Base-by-base conservation (phyloP, 2,888 invertebrate species). In the Campaea margaritaria region DNA sequence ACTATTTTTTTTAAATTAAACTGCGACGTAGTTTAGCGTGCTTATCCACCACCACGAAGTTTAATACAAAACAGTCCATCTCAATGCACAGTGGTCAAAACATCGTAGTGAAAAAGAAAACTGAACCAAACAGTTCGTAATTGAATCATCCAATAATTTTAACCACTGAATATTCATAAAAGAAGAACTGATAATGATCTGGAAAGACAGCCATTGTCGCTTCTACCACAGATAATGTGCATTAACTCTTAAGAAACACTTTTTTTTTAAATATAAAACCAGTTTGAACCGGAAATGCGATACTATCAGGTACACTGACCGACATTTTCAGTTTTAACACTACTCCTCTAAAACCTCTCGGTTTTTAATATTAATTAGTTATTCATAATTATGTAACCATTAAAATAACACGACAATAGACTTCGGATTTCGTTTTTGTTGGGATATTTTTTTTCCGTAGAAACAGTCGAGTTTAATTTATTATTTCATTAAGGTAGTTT, bases 231-330 rank as follows among this genome's bases (percentile, higher is more conserved):
- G 47, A 58, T 83, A 78, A 72, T 87, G 86, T 82, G 63, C 82
- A 82, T 62, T 60, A 69, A 70, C 74, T 76, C 78, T 81, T 77
- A 79, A 82, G 81, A 79, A 82, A 81, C 82, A 79, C 75, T 78
- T 82, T 89, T 84, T 87, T 86, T 83, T 80, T 76, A 79, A 78
- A 79, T 80, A 79, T 28, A 79, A 82, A 82, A 80, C 80, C 75
- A 67, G 75, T 74, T 75, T 79, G 82, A 83, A 84, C 87, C 90
- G 90, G 90, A 91, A 86, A 86, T 80, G 85, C 78, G 89, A 91
- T 91, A 85, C 80, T 79, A 91, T 90, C 90, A 79, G 80, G 82
- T 80, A 78, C 16, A 48, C 79, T 77, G 78, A 76, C 77, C 76
- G 75, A 76, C 78, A 74, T 74, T 70, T 78, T 75, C 77, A 80